These are phyloP conservation scores for Heterocephalus glaber DNA, from an alignment of 2,113 vertebrate species.

Conservation along the genomic window DNA sequence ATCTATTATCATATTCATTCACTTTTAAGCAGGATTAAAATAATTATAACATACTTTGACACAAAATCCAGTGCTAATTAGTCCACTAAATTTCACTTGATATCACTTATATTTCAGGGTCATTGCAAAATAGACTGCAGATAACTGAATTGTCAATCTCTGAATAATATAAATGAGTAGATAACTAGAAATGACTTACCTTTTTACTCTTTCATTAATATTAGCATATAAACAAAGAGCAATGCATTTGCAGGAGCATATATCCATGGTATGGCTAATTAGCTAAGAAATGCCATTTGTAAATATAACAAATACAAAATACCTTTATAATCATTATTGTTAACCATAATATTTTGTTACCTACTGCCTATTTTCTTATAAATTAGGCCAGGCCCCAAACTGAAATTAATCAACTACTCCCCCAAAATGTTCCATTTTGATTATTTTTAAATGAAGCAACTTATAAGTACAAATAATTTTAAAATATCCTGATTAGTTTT, in stretches of 20 bases:
- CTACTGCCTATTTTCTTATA: neutral
- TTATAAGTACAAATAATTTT: neutral
- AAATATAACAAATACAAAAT: neutral
- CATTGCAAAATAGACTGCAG: neutral
- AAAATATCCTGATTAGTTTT: neutral
- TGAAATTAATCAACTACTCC: neutral
- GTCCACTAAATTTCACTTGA: neutral
- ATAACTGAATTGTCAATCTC: neutral
- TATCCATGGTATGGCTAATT: neutral
- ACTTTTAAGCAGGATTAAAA: slow-evolving; percentile 10
- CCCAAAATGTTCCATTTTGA: neutral
- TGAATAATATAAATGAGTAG: neutral
- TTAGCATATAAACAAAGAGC: neutral
- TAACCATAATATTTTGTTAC: neutral
- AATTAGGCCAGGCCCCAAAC: neutral
- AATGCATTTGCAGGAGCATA: neutral
- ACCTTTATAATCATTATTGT: neutral
- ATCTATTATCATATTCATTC: neutral
- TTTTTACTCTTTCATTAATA: neutral
- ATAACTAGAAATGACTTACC: neutral
- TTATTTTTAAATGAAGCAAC: neutral
- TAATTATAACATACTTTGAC: neutral
- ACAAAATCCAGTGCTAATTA: neutral
- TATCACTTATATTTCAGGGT: neutral
- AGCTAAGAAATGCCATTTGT: neutral